phyloP scores from a whole-genome alignment of 2,797 vertebrate species.

The Columba guinea region DNA sequence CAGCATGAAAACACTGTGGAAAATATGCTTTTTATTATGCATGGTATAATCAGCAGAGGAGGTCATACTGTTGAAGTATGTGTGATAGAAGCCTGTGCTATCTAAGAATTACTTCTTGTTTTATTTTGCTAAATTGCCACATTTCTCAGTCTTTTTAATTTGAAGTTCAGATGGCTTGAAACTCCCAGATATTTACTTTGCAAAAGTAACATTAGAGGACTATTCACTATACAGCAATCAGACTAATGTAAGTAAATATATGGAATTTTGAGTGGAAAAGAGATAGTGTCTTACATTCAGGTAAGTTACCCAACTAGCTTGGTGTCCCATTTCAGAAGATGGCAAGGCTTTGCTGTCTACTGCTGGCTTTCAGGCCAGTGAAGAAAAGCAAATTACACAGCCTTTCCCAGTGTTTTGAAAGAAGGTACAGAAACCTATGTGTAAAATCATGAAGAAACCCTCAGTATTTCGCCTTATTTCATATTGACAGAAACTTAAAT shows the following conservation, averaged over 20 bases:
- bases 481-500: neutral
- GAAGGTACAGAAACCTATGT: neutral
- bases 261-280: neutral
- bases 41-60: neutral
- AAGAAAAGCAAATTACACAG: neutral
- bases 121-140: neutral
- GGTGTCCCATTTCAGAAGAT: no score
- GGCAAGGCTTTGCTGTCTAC: neutral
- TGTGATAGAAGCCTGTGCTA: neutral
- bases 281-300: neutral
- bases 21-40: neutral
- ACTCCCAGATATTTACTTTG: neutral
- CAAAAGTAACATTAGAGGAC: neutral
- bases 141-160: neutral
- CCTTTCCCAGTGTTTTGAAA: neutral
- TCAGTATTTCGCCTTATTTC: neutral
- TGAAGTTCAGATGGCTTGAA: neutral
- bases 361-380: neutral
- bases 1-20: neutral
- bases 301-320: neutral
- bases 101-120: neutral
- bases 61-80: neutral
- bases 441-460: neutral
- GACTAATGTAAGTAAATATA: neutral
- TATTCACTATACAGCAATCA: neutral